Base-by-base conservation (phyloP, 2,113 vertebrate species). In the Ptychochromis oligacanthus region DNA sequence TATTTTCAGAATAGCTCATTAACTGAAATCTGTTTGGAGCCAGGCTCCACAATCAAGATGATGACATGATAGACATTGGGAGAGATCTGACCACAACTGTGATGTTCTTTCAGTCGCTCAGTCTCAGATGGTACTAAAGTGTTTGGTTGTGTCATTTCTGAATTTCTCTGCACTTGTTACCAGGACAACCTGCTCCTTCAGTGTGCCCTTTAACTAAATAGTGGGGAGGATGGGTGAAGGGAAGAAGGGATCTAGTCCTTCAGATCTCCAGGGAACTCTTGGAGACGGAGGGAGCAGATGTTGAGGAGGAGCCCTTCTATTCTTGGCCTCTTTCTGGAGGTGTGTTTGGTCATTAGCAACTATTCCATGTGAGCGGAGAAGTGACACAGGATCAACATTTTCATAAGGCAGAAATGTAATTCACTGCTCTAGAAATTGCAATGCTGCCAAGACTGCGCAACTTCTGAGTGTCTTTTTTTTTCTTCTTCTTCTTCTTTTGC, bases 281-380 rank as follows among this genome's bases (percentile, higher is more conserved):
- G 1, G 34, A 88, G 81, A 88, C 1, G 17, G 52, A 13, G 70
- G 52, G 86, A 86, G 79, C 89, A 92, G 90, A 90, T 91, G 87
- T 88, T 87, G 57, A 86, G 91, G 79, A 78, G 82, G 89, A 82
- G 61, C 52, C 77, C 74, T 55, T 87, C 83, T 90, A 65, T 89
- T 87, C 83, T 83, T n/a, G 14, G 83, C 86, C 74, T 62, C 26
- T 81, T 90, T 91, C 83, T 79, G 85, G 64, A 84, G 90, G 79
- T 88, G 85, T 88, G 86, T 83, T 91, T 88, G 88, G 92, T 89
- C 84, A 91, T 94, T 92, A 94, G 86, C 77, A 72, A 78, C 88
- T 84, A 82, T 83, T 80, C 60, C 75, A 38, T 80, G 86, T 46
- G 22, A 83, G 83, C 38, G 75, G n/a, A 78, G 62, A 61, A 85